These are phyloP conservation scores for Scrobipalpa atriplicella DNA, from an alignment of 2,888 invertebrate genomes.

Conservation along the genomic window DNA sequence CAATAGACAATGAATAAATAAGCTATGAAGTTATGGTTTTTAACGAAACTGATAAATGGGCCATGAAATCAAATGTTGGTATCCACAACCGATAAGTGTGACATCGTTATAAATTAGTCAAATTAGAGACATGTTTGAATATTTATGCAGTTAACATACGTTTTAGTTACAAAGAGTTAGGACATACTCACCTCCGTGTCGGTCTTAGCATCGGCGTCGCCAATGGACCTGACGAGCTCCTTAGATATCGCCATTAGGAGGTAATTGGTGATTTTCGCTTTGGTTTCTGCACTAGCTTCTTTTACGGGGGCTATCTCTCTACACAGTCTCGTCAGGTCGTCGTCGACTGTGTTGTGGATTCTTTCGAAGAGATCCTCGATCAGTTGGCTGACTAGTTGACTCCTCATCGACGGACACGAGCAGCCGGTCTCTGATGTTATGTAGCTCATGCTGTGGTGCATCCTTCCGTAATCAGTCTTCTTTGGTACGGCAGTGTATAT, in stretches of 20 bases:
- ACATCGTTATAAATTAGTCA: conserved; percentile 48
- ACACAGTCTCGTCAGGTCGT: conserved; percentile 69
- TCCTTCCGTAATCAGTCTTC: conserved; percentile 73
- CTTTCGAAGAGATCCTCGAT: conserved; percentile 76
- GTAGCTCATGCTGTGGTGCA: conserved; percentile 79
- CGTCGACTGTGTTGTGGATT: conserved; percentile 70
- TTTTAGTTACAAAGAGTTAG: conserved; percentile 64
- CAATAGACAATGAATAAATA: neutral
- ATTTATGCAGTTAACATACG: conserved; percentile 51
- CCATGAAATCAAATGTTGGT: neutral
- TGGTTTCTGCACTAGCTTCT: conserved; percentile 68
- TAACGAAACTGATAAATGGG: neutral
- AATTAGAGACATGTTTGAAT: conserved; percentile 44
- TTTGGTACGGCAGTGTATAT: conserved; percentile 77
- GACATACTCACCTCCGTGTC: conserved; percentile 76
- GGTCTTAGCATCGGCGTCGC: conserved; percentile 79
- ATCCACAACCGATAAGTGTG: conserved; percentile 54
- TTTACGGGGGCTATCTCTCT: conserved; percentile 61
- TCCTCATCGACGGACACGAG: conserved; percentile 74
- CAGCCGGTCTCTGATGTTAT: conserved; percentile 70
- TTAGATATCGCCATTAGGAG: conserved; percentile 79
- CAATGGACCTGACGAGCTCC: conserved; percentile 77
- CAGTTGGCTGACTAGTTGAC: conserved; percentile 74
- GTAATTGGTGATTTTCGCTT: conserved; percentile 79
- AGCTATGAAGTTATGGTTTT: conserved; percentile 1